Conservation (phyloP, 2,888 invertebrate species). For the Andrena fulva region DNA sequence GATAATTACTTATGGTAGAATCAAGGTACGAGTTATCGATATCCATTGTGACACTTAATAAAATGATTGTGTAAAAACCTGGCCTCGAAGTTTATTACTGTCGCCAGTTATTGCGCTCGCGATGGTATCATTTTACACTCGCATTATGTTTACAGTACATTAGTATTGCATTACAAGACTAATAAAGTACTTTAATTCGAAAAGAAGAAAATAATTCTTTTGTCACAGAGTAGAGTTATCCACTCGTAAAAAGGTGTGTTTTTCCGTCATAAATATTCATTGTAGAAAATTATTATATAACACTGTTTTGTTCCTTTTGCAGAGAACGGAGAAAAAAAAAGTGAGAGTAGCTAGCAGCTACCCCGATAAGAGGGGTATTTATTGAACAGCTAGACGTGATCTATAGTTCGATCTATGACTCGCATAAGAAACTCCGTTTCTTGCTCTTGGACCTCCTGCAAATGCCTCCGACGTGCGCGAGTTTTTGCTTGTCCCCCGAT, state of each 20-base stretch:
- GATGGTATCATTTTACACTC: neutral
- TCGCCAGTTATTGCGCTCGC: neutral
- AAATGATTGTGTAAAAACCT: slow-evolving; percentile 67
- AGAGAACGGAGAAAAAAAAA: too few relatives aligned
- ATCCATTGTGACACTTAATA: slow-evolving; percentile 68
- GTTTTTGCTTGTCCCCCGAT: neutral
- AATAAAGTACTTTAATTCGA: too few relatives aligned
- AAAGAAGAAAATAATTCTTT: too few relatives aligned
- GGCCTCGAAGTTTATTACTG: neutral
- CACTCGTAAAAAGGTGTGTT: neutral
- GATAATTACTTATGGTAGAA: slow-evolving; percentile 63
- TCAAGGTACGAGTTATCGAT: slow-evolving; percentile 51
- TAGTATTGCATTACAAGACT: neutral
- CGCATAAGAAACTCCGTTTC: too few relatives aligned
- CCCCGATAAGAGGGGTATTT: too few relatives aligned
- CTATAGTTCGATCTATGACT: too few relatives aligned
- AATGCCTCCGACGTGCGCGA: neutral
- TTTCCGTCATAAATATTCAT: neutral
- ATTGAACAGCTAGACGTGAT: too few relatives aligned
- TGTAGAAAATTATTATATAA: neutral
- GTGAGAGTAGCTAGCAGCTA: too few relatives aligned
- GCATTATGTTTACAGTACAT: neutral
- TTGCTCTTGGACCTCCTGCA: too few relatives aligned
- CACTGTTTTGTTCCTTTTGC: too few relatives aligned
- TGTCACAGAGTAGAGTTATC: neutral